Conservation (phyloP, 1,140 invertebrate genomes). For the Argopecten irradians region DNA sequence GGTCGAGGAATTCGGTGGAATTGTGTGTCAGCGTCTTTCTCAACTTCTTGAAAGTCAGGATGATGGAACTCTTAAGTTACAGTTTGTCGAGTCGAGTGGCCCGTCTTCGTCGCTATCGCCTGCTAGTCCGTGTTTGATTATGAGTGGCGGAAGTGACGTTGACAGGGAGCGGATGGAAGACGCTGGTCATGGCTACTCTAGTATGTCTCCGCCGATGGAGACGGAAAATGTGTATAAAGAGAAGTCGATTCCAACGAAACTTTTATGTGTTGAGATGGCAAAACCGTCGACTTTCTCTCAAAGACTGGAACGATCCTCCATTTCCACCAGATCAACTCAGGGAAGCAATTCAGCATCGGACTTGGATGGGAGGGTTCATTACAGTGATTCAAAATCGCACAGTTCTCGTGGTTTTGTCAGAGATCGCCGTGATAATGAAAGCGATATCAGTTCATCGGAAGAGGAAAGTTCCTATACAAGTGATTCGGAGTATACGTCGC, state of each 20-base stretch:
- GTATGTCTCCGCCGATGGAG: conserved; percentile 3
- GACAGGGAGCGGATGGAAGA: conserved; percentile 1
- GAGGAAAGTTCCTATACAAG: not conserved
- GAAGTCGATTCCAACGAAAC: not conserved
- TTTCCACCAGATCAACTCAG: not conserved
- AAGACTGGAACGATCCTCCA: not conserved
- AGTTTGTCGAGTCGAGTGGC: not conserved
- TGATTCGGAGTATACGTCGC: conserved; percentile 3
- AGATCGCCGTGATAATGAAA: not conserved
- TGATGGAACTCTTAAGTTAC: conserved; percentile 32
- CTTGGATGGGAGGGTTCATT: not conserved
- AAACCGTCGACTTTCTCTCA: conserved; percentile 8
- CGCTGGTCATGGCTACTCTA: not conserved
- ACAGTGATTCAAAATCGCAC: not conserved
- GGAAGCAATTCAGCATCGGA: conserved; percentile 13
- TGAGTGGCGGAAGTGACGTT: conserved; percentile 17
- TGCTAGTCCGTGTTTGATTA: not conserved
- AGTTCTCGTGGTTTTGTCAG: not conserved
- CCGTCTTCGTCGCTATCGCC: not conserved
- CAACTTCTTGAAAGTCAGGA: conserved; percentile 50
- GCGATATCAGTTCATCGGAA: not conserved
- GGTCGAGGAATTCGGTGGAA: conserved; percentile 54
- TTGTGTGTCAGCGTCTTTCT: conserved; percentile 53
- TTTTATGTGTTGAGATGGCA: not conserved
- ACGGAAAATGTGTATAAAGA: conserved; percentile 20